phyloP scores from a whole-genome alignment of 2,797 vertebrate species.

The Cottoperca gobio region DNA sequence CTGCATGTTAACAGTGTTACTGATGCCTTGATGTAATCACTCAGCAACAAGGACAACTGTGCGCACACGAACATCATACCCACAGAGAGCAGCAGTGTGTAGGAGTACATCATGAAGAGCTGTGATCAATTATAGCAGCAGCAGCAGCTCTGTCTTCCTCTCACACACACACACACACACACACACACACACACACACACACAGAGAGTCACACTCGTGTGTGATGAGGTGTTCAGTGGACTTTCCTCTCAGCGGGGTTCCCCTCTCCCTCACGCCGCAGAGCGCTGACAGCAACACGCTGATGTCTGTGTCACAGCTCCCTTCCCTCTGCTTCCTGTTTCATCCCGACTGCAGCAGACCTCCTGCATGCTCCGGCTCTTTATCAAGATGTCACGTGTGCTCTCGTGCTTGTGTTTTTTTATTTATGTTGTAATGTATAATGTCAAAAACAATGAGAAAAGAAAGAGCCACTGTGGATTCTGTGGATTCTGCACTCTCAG shows the following conservation, averaged over 20 bases:
- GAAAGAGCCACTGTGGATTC: too few relatives aligned
- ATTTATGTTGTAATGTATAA: background rate
- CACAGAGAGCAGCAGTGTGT: constrained; percentile 26
- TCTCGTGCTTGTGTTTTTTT: constrained; percentile 1
- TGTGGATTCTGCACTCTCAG: background rate
- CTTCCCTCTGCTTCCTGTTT: constrained; percentile 37
- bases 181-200: constrained; percentile 18
- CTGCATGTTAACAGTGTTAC: background rate
- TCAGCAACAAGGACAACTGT: background rate
- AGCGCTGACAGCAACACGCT: constrained; percentile 64
- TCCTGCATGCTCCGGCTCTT: constrained; percentile 21
- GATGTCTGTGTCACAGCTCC: constrained; percentile 60
- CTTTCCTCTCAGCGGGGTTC: constrained; percentile 66
- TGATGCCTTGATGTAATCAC: background rate
- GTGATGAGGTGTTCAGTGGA: constrained; percentile 54
- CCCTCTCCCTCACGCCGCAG: constrained; percentile 46
- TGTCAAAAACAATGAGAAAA: background rate
- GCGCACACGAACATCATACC: constrained; percentile 12
- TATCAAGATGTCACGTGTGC: constrained; percentile 7
- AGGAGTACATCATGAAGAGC: constrained; percentile 33
- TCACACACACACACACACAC: constrained; percentile 16
- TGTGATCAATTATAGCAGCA: constrained; percentile 38
- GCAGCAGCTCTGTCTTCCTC: background rate
- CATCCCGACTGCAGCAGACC: constrained; percentile 42
- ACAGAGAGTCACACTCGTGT: constrained; percentile 26